These are phyloP conservation scores for Chaetodon trifascialis DNA, from an alignment of 2,113 vertebrate species.

Conservation along the genomic window DNA sequence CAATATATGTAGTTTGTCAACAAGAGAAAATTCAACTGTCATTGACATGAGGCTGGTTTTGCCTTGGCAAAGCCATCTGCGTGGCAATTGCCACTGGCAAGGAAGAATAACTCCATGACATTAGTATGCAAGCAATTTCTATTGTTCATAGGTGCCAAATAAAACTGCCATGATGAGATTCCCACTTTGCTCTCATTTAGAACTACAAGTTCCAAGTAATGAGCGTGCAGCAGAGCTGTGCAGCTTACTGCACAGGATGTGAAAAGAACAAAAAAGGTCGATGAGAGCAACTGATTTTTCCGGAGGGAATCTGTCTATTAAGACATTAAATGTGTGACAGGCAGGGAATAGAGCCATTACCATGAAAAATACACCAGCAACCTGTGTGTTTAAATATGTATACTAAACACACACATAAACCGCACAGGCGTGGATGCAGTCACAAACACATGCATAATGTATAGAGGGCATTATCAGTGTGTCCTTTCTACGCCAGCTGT, in stretches of 20 bases:
- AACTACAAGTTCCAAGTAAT: neutral
- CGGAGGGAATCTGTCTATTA: slow-evolving; percentile 36
- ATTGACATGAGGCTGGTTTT: neutral
- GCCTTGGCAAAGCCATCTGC: neutral
- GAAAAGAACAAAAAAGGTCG: slow-evolving; percentile 15
- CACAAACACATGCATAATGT: slow-evolving; percentile 72
- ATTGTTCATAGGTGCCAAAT: neutral
- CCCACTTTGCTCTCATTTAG: slow-evolving; percentile 13
- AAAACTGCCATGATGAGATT: slow-evolving; percentile 1
- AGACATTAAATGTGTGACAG: slow-evolving; percentile 54
- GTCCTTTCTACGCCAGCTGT: slow-evolving; percentile 63
- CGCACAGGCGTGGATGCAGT: slow-evolving; percentile 18
- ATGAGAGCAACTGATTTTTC: slow-evolving; percentile 12
- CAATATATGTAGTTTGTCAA: neutral
- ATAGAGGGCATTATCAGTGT: slow-evolving; percentile 66
- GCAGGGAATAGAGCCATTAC: slow-evolving; percentile 50
- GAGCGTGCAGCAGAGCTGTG: slow-evolving; percentile 5
- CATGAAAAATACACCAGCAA: slow-evolving; percentile 44
- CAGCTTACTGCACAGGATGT: neutral
- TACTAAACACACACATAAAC: slow-evolving; percentile 50
- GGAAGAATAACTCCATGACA: neutral
- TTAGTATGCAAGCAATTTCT: neutral
- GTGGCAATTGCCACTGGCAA: neutral
- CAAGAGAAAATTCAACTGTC: no score
- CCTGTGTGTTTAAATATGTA: slow-evolving; percentile 54